Conservation (phyloP, 2,113 vertebrate species). For the Ciconia maguari region DNA sequence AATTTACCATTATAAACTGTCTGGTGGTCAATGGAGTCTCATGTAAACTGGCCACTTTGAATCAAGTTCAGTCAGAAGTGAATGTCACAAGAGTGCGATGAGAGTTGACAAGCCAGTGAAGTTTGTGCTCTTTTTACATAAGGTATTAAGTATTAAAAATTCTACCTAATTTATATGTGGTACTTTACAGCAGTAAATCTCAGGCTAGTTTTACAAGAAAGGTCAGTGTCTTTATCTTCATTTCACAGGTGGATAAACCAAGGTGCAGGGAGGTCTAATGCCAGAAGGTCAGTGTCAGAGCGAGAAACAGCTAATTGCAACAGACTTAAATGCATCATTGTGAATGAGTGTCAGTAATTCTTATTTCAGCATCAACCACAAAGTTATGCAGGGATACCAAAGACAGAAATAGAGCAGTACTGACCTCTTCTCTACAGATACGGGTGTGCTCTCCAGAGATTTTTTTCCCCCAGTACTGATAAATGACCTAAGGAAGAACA, state of each 20-base stretch:
- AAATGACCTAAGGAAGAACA: background rate
- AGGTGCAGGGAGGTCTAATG: background rate
- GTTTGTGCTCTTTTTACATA: background rate
- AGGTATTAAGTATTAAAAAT: background rate
- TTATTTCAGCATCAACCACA: background rate
- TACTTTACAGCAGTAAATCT: constrained; percentile 13
- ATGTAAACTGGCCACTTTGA: background rate
- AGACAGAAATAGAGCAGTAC: background rate
- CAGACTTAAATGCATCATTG: background rate
- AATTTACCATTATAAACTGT: background rate
- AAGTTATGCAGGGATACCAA: background rate
- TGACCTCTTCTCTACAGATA: background rate
- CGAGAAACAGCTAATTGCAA: background rate
- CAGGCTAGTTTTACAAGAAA: background rate
- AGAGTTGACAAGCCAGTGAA: background rate
- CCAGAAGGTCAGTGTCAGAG: background rate
- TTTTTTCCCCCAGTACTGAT: background rate
- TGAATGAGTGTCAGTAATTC: background rate
- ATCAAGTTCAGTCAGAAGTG: background rate
- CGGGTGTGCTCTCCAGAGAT: background rate
- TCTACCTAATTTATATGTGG: background rate
- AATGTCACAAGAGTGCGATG: accelerated
- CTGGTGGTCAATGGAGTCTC: background rate
- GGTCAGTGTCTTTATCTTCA: background rate
- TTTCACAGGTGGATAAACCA: background rate